Evolutionary conservation across 2,888 invertebrate species (phyloP).

Genomic region (Perizoma flavofasciatum): DNA sequence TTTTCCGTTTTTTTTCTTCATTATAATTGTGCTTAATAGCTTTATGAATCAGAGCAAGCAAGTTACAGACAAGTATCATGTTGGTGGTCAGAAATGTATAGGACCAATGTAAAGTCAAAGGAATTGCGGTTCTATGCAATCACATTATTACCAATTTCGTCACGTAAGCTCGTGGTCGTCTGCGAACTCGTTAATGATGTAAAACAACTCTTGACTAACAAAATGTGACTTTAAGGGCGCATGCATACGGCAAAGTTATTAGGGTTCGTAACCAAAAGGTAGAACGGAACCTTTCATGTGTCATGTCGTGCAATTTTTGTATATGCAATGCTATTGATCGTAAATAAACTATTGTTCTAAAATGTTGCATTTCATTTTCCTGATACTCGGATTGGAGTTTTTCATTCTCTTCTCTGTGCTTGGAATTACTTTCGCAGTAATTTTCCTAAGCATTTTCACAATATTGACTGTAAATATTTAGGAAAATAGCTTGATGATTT

Average conservation of each 20-base stretch:
- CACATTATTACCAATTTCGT: conserved; percentile 29
- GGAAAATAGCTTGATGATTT: conserved; percentile 8
- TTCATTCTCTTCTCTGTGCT: too few relatives aligned
- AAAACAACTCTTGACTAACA: conserved; percentile 49
- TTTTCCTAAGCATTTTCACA: conserved; percentile 1
- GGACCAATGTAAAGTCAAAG: not conserved
- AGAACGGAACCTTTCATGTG: not conserved
- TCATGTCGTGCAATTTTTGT: not conserved
- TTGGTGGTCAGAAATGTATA: too few relatives aligned
- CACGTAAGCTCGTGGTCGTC: conserved; percentile 66
- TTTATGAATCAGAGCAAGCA: too few relatives aligned
- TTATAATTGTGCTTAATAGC: too few relatives aligned
- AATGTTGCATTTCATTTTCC: not conserved
- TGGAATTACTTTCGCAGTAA: too few relatives aligned
- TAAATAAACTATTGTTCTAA: too few relatives aligned
- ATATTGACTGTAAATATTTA: conserved; percentile 4
- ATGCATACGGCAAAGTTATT: conserved; percentile 16
- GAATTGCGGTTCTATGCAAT: conserved; percentile 16
- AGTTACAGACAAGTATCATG: too few relatives aligned
- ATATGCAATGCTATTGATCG: too few relatives aligned
- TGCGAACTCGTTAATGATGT: conserved; percentile 64
- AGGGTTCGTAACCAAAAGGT: conserved; percentile 12
- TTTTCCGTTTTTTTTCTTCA: too few relatives aligned
- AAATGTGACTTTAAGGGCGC: conserved; percentile 39
- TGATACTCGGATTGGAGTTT: too few relatives aligned